Base-by-base conservation (phyloP, 2,797 vertebrate genomes). In the Poeciliopsis gracilis region DNA sequence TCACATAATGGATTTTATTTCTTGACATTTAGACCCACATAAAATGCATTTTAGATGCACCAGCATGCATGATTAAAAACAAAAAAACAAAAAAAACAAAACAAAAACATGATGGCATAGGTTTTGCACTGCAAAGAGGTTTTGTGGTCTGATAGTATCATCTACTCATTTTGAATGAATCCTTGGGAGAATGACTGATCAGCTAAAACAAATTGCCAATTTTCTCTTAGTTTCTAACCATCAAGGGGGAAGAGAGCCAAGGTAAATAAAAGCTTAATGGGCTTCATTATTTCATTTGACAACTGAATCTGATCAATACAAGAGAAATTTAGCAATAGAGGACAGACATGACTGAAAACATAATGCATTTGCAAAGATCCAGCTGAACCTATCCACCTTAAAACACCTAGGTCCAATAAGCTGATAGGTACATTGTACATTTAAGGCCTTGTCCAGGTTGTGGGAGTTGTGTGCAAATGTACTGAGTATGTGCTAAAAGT, bases 161-260 rank as follows among this genome's bases (percentile, higher is more conserved):
- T 33, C 57, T 61, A 61, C 59, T 63, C 30, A 63, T 63, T 36
- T 18, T 36, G 33, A 63, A 63, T 59, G n/a, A 63, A 63, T 63
- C 30, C 15, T 63, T 36, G 30, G 18, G 15, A 63, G 30, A 63
- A 33, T 63, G 59, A 20, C 30, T 63, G 59, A 61, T 61, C 59
- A 61, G 5, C 30, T 33, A 30, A 61, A 61, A 33, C 5, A 30
- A 61, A 61, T 33, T 30, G 59, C 25, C 30, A 61, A 33, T 61
- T 61, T 61, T 33, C 59, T 61, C 13, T 18, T 30, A 61, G 16
- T 33, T 33, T 61, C 59, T 61, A 30, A 18, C 15, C 33, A 33
- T 33, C 28, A 33, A 53, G 30, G 15, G 15, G 59, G 13, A 61
- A 61, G 11, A 30, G 15, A 30, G 15, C 59, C 59, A 61, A 16